These are phyloP conservation scores for Lophotriccus pileatus DNA, from an alignment of 2,797 vertebrate genomes.

Conservation along the genomic window DNA sequence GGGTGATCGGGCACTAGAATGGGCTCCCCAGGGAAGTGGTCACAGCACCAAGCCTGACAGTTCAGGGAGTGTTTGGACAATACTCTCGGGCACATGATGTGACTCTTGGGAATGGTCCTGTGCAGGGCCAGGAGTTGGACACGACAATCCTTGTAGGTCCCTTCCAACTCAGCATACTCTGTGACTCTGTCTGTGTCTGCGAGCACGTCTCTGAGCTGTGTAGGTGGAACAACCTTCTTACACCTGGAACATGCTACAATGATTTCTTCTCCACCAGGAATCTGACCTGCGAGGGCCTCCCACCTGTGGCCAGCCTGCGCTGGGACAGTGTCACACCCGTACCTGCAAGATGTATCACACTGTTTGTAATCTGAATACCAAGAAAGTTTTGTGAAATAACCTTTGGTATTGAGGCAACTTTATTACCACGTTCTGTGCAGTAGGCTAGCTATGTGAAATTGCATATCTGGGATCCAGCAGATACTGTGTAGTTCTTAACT, in stretches of 20 bases:
- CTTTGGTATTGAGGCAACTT: not conserved
- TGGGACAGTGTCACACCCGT: rapidly evolving
- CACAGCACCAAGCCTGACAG: not conserved
- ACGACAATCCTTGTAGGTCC: not conserved
- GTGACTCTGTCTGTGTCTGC: rapidly evolving
- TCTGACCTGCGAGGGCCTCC: rapidly evolving
- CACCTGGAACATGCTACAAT: rapidly evolving
- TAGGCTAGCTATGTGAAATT: rapidly evolving
- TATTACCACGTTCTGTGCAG: rapidly evolving
- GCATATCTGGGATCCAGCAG: rapidly evolving
- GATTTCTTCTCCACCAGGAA: not conserved
- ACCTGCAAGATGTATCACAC: not conserved
- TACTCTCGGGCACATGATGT: not conserved
- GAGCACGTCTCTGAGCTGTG: not conserved
- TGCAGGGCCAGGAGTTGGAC: not conserved
- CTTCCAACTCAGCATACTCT: not conserved
- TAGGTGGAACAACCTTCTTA: rapidly evolving
- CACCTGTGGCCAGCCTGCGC: rapidly evolving
- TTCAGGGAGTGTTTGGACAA: not conserved
- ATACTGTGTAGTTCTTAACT: not conserved
- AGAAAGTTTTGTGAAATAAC: not conserved
- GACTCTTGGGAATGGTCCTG: not conserved
- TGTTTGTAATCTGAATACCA: not conserved
- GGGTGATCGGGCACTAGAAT: rapidly evolving
- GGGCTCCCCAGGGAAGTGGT: not conserved